Conservation (phyloP, 2,113 vertebrate species). For the Carassius auratus region DNA sequence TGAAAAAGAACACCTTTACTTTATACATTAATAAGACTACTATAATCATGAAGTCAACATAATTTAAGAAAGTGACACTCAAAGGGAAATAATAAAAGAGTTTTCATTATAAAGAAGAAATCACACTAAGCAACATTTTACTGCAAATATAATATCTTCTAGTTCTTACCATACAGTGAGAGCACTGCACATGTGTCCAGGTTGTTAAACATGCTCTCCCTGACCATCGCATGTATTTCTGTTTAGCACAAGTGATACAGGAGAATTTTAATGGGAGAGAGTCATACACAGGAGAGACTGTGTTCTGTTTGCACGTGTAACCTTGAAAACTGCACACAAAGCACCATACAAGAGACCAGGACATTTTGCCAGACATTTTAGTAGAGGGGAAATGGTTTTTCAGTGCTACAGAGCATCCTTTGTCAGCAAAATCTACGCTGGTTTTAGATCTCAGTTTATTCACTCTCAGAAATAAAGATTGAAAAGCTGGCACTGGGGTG, state of each 20-base stretch:
- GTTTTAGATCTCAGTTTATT: slow-evolving; percentile 27
- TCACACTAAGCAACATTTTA: too few species aligned
- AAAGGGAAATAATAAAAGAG: not conserved
- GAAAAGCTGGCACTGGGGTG: too few species aligned
- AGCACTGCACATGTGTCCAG: not conserved
- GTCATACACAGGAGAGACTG: slow-evolving; percentile 8
- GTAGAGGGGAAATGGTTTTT: not conserved
- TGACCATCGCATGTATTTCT: slow-evolving; percentile 2
- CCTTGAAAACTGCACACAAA: slow-evolving; percentile 50
- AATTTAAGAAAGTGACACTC: not conserved
- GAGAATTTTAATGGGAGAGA: slow-evolving; percentile 22
- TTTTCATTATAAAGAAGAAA: not conserved
- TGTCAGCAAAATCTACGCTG: not conserved
- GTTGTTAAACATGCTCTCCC: not conserved
- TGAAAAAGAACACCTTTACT: not conserved
- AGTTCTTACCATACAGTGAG: too few species aligned
- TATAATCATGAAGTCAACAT: not conserved
- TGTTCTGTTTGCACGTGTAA: slow-evolving; percentile 42
- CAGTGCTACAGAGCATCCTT: not conserved
- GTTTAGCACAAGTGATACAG: slow-evolving; percentile 29
- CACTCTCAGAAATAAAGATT: too few species aligned
- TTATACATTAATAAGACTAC: not conserved
- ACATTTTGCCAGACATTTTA: slow-evolving; percentile 31
- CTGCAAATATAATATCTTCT: not conserved
- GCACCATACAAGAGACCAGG: slow-evolving; percentile 12